These are phyloP conservation scores for Syrphus vitripennis DNA, from an alignment of 2,888 invertebrate genomes.

Conservation along the genomic window DNA sequence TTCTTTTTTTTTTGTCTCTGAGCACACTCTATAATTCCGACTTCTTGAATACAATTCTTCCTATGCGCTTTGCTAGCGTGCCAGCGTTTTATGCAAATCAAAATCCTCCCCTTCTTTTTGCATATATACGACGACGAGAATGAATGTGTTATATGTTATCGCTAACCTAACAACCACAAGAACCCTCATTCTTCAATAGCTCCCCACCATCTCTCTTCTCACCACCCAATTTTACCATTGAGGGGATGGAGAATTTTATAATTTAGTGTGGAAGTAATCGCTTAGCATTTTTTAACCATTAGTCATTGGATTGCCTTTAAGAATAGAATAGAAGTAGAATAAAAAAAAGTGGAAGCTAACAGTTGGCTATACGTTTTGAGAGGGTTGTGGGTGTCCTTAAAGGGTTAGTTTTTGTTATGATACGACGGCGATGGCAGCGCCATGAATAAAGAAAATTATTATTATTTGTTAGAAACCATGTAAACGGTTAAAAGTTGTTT, in stretches of 20 bases:
- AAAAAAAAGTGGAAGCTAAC: slow-evolving; percentile 26
- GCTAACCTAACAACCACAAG: slow-evolving; percentile 24
- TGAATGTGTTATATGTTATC: slow-evolving; percentile 59
- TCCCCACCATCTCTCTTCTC: not conserved
- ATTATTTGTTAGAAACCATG: slow-evolving; percentile 12
- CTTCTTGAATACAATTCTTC: slow-evolving; percentile 18
- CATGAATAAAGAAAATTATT: slow-evolving; percentile 27
- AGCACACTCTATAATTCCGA: slow-evolving; percentile 25
- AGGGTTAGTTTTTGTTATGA: slow-evolving; percentile 12
- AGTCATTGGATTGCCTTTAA: slow-evolving; percentile 51
- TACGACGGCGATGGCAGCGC: too few species aligned
- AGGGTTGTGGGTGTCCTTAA: not conserved
- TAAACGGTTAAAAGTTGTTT: slow-evolving; percentile 2
- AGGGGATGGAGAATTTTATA: slow-evolving; percentile 47
- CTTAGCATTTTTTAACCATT: slow-evolving; percentile 66
- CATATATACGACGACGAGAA: slow-evolving; percentile 25
- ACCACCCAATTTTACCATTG: not conserved
- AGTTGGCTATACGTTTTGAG: not conserved
- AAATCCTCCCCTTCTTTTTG: slow-evolving; percentile 19
- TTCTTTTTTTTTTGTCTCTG: not conserved
- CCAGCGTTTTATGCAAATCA: slow-evolving; percentile 65
- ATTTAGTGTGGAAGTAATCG: slow-evolving; percentile 63
- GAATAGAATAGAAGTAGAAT: not conserved
- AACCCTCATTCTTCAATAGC: not conserved
- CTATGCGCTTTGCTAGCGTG: slow-evolving; percentile 26